Percentiles rank a stretch among this genome's conserved stretches.
These are phyloP conservation scores for Mnemiopsis leidyi DNA, from an alignment of 37 sponge, comb jelly and placozoan species.

Conservation along the genomic window DNA sequence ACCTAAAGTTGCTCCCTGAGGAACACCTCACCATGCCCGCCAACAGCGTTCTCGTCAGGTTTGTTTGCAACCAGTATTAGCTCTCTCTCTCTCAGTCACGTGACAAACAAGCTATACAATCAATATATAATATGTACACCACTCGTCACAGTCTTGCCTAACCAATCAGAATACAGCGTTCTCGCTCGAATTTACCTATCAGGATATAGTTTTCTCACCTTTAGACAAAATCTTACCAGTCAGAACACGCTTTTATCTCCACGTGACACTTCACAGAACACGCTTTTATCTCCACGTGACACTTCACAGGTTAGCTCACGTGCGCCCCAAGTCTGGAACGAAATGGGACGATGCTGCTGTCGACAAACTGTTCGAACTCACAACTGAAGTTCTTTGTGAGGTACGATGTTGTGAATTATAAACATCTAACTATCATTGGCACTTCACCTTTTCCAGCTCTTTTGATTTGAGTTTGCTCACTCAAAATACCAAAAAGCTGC, in stretches of 20 bases:
- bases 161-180: no score
- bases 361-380: constrained; percentile 6
- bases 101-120: not conserved
- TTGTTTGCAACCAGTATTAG: not conserved
- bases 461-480: no score
- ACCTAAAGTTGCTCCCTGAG: constrained; percentile 62
- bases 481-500: no score
- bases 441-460: no score
- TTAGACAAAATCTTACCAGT: no score
- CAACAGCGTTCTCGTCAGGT: not conserved
- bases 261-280: not conserved
- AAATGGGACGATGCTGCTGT: not conserved
- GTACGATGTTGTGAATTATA: no score
- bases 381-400: not conserved
- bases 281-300: not conserved
- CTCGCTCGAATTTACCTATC: no score
- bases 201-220: no score
- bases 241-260: not conserved
- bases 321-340: not conserved
- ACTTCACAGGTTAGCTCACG: no score
- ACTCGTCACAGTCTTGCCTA: no score
- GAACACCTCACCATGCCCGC: constrained; percentile 67
- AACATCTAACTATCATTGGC: no score
- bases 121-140: not conserved
- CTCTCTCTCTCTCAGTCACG: not conserved